Evolutionary conservation across 2,888 invertebrate genomes (phyloP).

Genomic region (Patella caerulea): DNA sequence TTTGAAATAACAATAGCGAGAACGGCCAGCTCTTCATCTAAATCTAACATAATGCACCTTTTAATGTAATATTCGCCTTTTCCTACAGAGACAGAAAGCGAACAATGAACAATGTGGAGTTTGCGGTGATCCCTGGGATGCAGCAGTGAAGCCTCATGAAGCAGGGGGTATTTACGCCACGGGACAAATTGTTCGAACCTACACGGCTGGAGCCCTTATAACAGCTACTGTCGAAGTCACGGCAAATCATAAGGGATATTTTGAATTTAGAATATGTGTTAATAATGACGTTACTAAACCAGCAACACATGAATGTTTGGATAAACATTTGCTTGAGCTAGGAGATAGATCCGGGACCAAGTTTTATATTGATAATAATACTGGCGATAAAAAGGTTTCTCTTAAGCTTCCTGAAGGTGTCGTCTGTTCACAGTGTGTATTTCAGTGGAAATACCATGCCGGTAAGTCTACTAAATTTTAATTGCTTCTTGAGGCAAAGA

Average conservation of each 20-base stretch:
- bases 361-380: neutral
- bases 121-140: neutral
- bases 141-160: neutral
- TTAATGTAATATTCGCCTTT: no score
- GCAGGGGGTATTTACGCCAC: neutral
- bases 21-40: no score
- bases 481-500: no score
- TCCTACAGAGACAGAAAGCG: neutral
- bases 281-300: neutral
- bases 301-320: neutral
- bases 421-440: neutral
- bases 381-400: neutral
- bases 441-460: neutral
- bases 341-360: neutral
- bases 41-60: no score
- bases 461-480: neutral
- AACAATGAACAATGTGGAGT: conserved; percentile 72
- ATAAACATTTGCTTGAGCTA: neutral
- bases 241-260: neutral
- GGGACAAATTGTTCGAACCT: neutral
- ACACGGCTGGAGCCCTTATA: neutral
- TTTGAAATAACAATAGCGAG: no score
- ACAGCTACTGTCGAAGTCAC: neutral
- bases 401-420: neutral
- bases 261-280: neutral